Percentiles rank a stretch among this genome's conserved stretches.
Conservation (phyloP, 2,113 vertebrate genomes). For the Henicopernis longicauda region DNA sequence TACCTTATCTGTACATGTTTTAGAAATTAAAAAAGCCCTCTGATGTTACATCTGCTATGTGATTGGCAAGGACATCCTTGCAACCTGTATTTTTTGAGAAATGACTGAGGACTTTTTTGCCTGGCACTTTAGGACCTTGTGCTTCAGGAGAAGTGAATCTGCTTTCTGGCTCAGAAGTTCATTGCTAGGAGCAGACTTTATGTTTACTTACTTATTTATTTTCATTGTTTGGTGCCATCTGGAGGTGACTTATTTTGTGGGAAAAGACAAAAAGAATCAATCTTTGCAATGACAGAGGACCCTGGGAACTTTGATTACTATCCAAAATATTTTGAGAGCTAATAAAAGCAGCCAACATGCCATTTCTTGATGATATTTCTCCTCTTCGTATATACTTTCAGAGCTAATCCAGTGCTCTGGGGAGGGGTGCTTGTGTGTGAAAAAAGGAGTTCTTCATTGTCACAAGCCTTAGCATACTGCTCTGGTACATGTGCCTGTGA, state of each 20-base stretch:
- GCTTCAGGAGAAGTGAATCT: not conserved
- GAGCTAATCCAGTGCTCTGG: slow-evolving; percentile 41
- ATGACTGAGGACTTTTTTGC: not conserved
- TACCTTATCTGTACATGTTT: not conserved
- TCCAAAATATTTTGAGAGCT: slow-evolving; percentile 3
- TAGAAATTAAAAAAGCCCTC: not conserved
- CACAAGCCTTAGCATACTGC: slow-evolving; percentile 40
- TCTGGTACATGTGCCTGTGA: slow-evolving; percentile 56
- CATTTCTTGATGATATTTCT: not conserved
- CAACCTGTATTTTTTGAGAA: not conserved
- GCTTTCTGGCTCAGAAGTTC: not conserved
- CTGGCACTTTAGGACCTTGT: not conserved
- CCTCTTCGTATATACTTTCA: not conserved
- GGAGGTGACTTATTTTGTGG: not conserved
- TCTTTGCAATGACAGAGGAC: not conserved
- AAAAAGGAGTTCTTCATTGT: slow-evolving; percentile 53
- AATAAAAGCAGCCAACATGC: not conserved
- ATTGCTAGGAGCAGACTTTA: not conserved
- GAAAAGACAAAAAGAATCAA: not conserved
- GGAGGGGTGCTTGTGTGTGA: not conserved
- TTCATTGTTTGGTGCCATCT: not conserved
- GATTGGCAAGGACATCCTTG: not conserved
- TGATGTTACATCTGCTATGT: not conserved
- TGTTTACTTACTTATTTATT: not conserved
- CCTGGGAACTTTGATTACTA: not conserved